A percentile compares a stretch with the other conserved stretches of the same genome.
phyloP scores from a whole-genome alignment of 2,888 invertebrate genomes.

The Leistus spinibarbis region DNA sequence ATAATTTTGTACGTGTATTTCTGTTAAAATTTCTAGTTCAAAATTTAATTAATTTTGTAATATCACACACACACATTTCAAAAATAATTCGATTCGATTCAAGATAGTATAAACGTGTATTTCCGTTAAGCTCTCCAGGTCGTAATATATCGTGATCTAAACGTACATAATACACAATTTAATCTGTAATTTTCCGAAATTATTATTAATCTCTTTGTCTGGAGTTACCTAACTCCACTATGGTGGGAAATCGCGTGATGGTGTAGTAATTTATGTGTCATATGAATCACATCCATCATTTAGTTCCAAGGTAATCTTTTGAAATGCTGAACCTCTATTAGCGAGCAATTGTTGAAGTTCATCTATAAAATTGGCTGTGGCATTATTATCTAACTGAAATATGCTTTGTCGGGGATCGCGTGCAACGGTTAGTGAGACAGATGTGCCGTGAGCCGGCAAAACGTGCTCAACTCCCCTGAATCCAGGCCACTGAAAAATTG shows the following conservation, averaged over 20 bases:
- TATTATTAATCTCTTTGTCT: background rate
- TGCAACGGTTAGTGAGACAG: slow-evolving; percentile 13
- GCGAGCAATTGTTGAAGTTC: background rate
- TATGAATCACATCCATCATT: no score
- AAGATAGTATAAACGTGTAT: no score
- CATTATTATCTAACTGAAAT: background rate
- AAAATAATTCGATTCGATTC: no score
- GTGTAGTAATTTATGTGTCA: background rate
- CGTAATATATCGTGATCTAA: no score
- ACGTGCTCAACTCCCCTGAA: slow-evolving; percentile 9
- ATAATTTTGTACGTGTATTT: no score
- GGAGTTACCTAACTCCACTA: no score
- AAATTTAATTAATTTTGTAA: no score
- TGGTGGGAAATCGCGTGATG: no score
- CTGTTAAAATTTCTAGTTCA: no score
- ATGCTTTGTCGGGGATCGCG: background rate
- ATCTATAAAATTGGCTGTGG: background rate
- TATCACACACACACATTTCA: no score
- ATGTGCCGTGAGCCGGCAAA: slow-evolving; percentile 24
- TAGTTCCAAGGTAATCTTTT: background rate
- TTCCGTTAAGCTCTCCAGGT: no score
- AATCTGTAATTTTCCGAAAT: background rate
- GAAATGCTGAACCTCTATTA: no score
- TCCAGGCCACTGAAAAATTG: slow-evolving; percentile 23
- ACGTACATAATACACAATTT: background rate